These are phyloP conservation scores for Sanderia malayensis DNA, from an alignment of 30 jellyfish, hydroid and myxozoan genomes.

Conservation along the genomic window DNA sequence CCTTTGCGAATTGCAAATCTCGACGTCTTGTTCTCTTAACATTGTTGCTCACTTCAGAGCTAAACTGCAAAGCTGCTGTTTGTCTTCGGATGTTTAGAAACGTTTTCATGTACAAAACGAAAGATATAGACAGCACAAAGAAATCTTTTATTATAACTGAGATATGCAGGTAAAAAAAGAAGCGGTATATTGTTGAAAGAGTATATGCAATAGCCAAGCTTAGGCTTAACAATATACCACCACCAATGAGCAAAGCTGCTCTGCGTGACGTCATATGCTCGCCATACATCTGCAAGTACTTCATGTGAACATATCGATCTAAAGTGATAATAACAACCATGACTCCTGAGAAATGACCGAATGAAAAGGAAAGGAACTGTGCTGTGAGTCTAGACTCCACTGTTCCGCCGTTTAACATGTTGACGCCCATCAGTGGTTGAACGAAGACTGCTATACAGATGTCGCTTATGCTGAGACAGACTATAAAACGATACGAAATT, in stretches of 20 bases:
- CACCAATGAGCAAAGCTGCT: not conserved
- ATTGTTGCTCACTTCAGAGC: no score
- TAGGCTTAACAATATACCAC: not conserved
- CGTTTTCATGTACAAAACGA: no score
- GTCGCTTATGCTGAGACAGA: slow-evolving; percentile 1
- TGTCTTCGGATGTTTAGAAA: no score
- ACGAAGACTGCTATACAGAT: not conserved
- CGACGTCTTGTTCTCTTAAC: no score
- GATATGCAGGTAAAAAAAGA: no score
- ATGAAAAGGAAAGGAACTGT: not conserved
- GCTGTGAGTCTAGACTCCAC: not conserved
- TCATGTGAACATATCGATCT: slow-evolving; percentile 16
- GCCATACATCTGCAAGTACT: not conserved
- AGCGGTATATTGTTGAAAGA: not conserved
- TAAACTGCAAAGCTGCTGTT: no score
- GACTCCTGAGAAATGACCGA: not conserved
- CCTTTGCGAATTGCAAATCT: no score
- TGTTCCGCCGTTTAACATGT: not conserved
- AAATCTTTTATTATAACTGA: no score
- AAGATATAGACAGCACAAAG: no score
- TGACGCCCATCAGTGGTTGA: not conserved
- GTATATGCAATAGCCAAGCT: not conserved
- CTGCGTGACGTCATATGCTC: not conserved
- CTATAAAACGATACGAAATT: not conserved
- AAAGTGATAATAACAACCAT: slow-evolving; percentile 9